Evolutionary conservation across 1,140 invertebrate genomes (phyloP).

Genomic region (Leptopilina boulardi): DNA sequence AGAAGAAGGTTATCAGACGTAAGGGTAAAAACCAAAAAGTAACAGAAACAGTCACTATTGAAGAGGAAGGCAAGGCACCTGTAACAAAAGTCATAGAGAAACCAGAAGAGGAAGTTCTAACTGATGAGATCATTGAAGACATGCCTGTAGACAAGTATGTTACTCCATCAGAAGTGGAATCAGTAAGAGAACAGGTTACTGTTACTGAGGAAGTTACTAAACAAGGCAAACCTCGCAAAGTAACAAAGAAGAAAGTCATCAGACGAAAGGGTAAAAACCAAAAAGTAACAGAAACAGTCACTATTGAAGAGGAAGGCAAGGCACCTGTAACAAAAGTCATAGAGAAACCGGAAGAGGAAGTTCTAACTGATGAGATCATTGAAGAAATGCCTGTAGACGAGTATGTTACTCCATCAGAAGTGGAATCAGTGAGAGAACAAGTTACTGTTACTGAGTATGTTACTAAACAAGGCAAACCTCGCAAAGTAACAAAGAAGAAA

Average conservation of each 20-base stretch:
- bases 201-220: constrained; percentile 43
- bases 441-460: constrained; percentile 48
- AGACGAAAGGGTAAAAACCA: constrained; percentile 63
- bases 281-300: constrained; percentile 74
- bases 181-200: constrained; percentile 53
- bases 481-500: constrained; percentile 57
- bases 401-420: constrained; percentile 29
- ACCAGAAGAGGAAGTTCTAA: constrained; percentile 70
- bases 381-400: constrained; percentile 33
- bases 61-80: constrained; percentile 67
- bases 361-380: constrained; percentile 40
- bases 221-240: constrained; percentile 45
- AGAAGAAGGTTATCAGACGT: constrained; percentile 63
- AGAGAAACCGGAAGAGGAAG: constrained; percentile 47
- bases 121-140: constrained; percentile 47
- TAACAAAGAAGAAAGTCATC: constrained; percentile 61
- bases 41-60: constrained; percentile 70
- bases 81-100: constrained; percentile 61
- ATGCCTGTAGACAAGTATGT: constrained; percentile 28
- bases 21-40: constrained; percentile 70
- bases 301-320: constrained; percentile 64
- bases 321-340: constrained; percentile 49
- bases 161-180: constrained; percentile 55
- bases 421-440: constrained; percentile 39
- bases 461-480: constrained; percentile 45